Evolutionary conservation across 2,113 vertebrate species (phyloP).

Genomic region (Patagioenas fasciata): DNA sequence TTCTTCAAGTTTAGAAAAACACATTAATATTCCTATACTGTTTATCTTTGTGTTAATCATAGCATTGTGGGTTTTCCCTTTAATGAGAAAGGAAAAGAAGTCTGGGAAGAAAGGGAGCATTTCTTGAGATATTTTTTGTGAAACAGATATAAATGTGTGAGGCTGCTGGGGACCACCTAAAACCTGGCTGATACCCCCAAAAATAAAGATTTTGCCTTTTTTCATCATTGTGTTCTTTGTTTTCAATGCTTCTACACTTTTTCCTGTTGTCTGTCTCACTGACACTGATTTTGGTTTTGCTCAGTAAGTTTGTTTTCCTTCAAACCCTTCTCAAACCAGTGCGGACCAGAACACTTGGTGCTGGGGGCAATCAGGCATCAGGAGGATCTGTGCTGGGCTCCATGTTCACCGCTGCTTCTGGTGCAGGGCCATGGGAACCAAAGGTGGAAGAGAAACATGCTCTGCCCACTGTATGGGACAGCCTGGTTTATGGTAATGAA

Average conservation of each 20-base stretch:
- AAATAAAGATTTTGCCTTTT: slow-evolving; percentile 5
- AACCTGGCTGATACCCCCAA: not conserved
- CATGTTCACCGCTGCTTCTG: not conserved
- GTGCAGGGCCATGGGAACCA: not conserved
- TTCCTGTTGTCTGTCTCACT: not conserved
- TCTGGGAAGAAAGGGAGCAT: not conserved
- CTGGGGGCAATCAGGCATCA: fast-evolving
- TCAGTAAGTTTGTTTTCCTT: not conserved
- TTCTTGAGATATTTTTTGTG: not conserved
- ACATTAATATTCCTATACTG: not conserved
- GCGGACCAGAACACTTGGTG: not conserved
- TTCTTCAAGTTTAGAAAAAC: not conserved
- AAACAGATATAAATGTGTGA: slow-evolving; percentile 16
- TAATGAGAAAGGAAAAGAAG: slow-evolving; percentile 17
- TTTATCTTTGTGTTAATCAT: not conserved
- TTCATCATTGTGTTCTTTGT: slow-evolving; percentile 26
- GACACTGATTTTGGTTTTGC: not conserved
- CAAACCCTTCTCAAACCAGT: not conserved
- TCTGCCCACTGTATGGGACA: not conserved
- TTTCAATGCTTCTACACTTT: not conserved
- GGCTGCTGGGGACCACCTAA: slow-evolving; percentile 19
- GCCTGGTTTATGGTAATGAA: not conserved
- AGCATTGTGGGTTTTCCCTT: not conserved
- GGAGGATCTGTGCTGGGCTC: not conserved
- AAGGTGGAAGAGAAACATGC: not conserved